Base-by-base conservation (phyloP, 1,140 invertebrate species). In the Heliconius nattereri region DNA sequence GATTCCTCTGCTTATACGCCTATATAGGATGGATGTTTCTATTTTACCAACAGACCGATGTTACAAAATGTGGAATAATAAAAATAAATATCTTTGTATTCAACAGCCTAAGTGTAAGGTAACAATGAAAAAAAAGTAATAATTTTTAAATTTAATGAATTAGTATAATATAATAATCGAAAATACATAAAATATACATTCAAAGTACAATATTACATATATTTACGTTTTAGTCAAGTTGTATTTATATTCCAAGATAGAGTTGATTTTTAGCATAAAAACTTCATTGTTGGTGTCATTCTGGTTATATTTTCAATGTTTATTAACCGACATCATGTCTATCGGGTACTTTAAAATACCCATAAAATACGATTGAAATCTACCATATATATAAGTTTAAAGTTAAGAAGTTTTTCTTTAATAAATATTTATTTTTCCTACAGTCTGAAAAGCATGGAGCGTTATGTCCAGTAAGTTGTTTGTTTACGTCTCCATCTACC, bases 401-500 rank as follows among this genome's bases (percentile, higher is more conserved):
- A 23, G 57, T 5, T 60, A 66, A 29, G 11, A 66, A 72, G 19
- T 35, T 72, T 72, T 20, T 40, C 32, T 72, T 20, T 72, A 45
- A 49, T 81, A 70, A 75, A 57, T 60, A 73, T 49, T 72, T 71
- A 16, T 75, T 75, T 73, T 60, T 81, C 84, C 85, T 81, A 77
- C 86, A 93, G 92, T 86, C 86, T 13, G 84, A 88, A 32, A 91
- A 89, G 75, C 88, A 87, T 80, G 92, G 92, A 82, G 89, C 87
- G 45, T 76, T 93, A 40, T 92, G 92, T 82, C 92, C 92, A 57
- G 92, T 92, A 84, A 93, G 92, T 89, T 79, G 23, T 84, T 71
- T 73, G 66, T 75, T 78, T 57, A 66, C 49, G 72, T 75, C 71
- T 37, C 73, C 71, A 57, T 29, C 23, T 54, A 54, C 26, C 71